Conservation (phyloP, 2,113 vertebrate species). For the Brachypteracias leptosomus region DNA sequence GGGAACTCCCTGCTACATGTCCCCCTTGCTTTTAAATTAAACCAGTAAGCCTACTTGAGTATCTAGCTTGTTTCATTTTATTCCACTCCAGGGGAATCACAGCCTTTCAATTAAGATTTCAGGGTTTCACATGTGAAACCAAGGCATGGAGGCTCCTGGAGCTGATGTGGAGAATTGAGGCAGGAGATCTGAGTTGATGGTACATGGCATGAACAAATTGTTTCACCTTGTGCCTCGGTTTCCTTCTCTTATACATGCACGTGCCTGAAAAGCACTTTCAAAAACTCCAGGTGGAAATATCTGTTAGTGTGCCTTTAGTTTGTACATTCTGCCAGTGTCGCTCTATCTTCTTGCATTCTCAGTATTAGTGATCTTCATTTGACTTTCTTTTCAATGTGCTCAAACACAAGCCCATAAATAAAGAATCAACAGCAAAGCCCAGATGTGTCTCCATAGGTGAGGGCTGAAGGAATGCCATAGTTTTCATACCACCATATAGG, state of each 20-base stretch:
- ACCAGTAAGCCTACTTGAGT: constrained; percentile 57
- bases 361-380: not conserved
- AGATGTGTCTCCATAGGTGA: constrained; percentile 53
- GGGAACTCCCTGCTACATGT: constrained; percentile 33
- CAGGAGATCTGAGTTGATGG: not conserved
- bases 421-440: constrained; percentile 4
- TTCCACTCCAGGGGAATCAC: constrained; percentile 43
- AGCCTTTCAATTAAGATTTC: constrained; percentile 53
- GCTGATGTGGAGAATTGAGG: not conserved
- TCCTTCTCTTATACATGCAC: not conserved
- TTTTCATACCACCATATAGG: not conserved
- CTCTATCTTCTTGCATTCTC: not conserved
- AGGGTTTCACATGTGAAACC: constrained; percentile 27
- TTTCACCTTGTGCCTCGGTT: not conserved
- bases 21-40: constrained; percentile 47
- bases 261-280: not conserved
- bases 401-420: constrained; percentile 3
- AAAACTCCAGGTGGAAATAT: not conserved
- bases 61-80: constrained; percentile 57
- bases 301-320: not conserved
- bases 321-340: not conserved
- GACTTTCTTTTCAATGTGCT: not conserved
- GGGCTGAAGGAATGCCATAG: constrained; percentile 14
- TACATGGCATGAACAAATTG: no score
- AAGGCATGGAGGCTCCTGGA: not conserved